phyloP scores from a whole-genome alignment of 2,797 vertebrate genomes.

The Pteropus rufus region DNA sequence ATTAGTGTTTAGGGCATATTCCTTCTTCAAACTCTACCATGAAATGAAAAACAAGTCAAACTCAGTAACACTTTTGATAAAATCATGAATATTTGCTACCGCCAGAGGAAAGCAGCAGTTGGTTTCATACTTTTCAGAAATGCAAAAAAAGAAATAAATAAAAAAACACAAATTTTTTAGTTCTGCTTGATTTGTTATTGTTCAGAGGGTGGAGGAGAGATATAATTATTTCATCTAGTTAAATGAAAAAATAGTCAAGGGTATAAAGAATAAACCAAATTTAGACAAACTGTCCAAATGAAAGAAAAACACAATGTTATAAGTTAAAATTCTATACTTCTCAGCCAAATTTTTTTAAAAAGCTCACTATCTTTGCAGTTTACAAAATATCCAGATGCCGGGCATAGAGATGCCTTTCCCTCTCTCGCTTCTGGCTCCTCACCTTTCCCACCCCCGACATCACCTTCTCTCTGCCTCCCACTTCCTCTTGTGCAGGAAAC shows the following conservation, averaged over 20 bases:
- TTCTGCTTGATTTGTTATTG: constrained; percentile 69
- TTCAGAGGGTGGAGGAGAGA: not conserved
- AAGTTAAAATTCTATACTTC: constrained; percentile 41
- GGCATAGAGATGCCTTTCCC: not conserved
- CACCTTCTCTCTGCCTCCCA: not conserved
- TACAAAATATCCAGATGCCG: not conserved
- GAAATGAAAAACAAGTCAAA: constrained; percentile 73
- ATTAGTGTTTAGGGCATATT: constrained; percentile 36
- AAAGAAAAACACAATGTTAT: constrained; percentile 20
- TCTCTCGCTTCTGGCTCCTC: not conserved
- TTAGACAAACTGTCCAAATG: constrained; percentile 60
- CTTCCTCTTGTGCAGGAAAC: not conserved
- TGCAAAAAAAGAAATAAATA: constrained; percentile 75
- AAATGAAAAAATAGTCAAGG: constrained; percentile 54
- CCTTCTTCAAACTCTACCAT: constrained; percentile 58
- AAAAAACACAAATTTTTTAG: constrained; percentile 75
- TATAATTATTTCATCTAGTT: constrained; percentile 77
- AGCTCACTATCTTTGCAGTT: not conserved
- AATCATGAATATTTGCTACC: constrained; percentile 77
- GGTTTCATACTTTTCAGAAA: constrained; percentile 62
- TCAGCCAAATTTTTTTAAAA: constrained; percentile 26
- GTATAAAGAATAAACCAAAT: constrained; percentile 58
- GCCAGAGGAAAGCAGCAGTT: constrained; percentile 69
- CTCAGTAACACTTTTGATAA: constrained; percentile 73
- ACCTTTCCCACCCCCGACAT: accelerated